phyloP scores from a whole-genome alignment of 92 coral and sea anemone species.

The Porites rus region DNA sequence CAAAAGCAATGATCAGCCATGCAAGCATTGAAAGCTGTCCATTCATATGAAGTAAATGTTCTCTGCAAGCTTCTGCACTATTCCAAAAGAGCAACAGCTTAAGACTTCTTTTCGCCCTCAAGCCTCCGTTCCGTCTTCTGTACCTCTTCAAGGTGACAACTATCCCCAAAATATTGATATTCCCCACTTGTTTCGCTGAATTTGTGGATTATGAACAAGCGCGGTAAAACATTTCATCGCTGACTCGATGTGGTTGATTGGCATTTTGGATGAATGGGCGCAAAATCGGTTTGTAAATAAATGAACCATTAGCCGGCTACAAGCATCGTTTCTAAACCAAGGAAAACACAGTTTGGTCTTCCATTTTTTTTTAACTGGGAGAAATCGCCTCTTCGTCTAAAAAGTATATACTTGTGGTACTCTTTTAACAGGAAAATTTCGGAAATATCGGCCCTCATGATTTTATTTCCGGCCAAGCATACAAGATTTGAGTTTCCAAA shows the following conservation, averaged over 20 bases:
- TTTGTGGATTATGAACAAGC: neutral
- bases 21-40: constrained; percentile 5
- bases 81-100: neutral
- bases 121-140: neutral
- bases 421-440: no score
- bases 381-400: no score
- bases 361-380: no score
- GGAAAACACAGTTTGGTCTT: no score
- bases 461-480: no score
- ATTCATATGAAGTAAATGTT: neutral
- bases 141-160: neutral
- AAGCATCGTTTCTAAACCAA: no score
- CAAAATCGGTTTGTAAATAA: constrained; percentile 1
- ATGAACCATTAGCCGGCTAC: neutral
- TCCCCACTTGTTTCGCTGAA: neutral
- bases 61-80: no score
- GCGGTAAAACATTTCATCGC: neutral
- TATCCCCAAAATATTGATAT: neutral
- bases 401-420: no score
- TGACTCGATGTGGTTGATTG: neutral
- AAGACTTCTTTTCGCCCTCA: no score
- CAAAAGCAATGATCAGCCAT: constrained; percentile 12
- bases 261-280: neutral
- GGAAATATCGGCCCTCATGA: no score
- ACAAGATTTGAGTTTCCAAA: no score